A percentile compares a stretch with the other conserved stretches of the same genome.
phyloP scores from a whole-genome alignment of 2,113 vertebrate species.

The Phainopepla nitens region DNA sequence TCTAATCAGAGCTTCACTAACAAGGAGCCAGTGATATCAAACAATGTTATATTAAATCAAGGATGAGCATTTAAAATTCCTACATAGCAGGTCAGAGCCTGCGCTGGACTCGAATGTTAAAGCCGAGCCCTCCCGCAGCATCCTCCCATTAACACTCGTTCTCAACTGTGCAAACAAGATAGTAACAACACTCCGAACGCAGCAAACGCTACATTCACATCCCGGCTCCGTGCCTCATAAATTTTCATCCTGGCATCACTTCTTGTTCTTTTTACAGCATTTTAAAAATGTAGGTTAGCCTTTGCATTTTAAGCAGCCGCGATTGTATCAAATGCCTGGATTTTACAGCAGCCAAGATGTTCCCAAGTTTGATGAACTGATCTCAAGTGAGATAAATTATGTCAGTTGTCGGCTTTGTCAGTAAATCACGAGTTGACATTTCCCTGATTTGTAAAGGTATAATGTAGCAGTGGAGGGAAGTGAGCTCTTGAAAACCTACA shows the following conservation, averaged over 20 bases:
- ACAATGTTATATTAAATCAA: background rate
- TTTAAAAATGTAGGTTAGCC: constrained; percentile 69
- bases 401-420: constrained; percentile 73
- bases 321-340: constrained; percentile 64
- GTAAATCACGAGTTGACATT: constrained; percentile 72
- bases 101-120: background rate
- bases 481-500: constrained; percentile 32
- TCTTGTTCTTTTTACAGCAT: constrained; percentile 66
- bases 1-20: background rate
- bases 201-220: constrained; percentile 26
- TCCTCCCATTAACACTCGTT: constrained; percentile 5
- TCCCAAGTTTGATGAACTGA: constrained; percentile 78
- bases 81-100: background rate
- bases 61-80: background rate
- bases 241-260: constrained; percentile 63
- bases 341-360: constrained; percentile 68
- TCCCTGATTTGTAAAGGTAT: constrained; percentile 67
- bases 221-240: constrained; percentile 52
- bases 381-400: constrained; percentile 75
- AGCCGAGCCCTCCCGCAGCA: background rate
- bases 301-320: constrained; percentile 75
- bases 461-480: constrained; percentile 23
- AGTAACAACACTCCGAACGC: constrained; percentile 20
- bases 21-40: background rate
- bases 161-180: constrained; percentile 53